Percentiles rank a stretch among this genome's conserved stretches.
Conservation (phyloP, 2,113 vertebrate species). For the Lethenteron camtschaticum region DNA sequence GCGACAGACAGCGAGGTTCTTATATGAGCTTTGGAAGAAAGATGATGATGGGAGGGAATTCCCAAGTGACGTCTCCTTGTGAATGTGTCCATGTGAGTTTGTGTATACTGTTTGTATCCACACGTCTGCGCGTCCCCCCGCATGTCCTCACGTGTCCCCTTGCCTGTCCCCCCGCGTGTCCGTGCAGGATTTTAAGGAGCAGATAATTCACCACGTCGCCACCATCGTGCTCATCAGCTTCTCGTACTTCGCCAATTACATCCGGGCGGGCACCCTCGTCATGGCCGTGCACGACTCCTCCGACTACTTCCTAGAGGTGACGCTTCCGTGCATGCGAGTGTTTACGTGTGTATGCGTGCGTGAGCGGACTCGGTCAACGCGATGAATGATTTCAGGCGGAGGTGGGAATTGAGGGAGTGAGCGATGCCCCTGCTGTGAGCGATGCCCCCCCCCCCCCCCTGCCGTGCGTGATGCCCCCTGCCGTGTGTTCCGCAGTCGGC, state of each 20-base stretch:
- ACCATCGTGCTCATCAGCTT: slow-evolving; percentile 84
- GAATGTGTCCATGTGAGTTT: too few relatives aligned
- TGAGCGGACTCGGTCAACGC: neutral
- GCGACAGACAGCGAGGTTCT: too few relatives aligned
- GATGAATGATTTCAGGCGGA: neutral
- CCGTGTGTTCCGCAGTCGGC: slow-evolving; percentile 34
- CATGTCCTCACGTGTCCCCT: neutral
- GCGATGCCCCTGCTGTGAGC: slow-evolving; percentile 11
- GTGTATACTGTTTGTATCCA: too few relatives aligned
- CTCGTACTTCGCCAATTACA: slow-evolving; percentile 82
- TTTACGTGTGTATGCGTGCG: slow-evolving; percentile 3
- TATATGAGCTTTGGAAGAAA: too few relatives aligned
- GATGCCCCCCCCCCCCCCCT: slow-evolving; percentile 14
- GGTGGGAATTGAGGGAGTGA: slow-evolving; percentile 13
- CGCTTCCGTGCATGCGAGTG: neutral
- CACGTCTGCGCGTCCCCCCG: slow-evolving; percentile 5
- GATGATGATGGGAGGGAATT: too few relatives aligned
- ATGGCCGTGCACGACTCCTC: slow-evolving; percentile 75
- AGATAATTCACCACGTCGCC: slow-evolving; percentile 73
- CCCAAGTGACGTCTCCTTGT: too few relatives aligned
- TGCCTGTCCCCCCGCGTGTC: slow-evolving; percentile 7
- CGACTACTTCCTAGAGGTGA: slow-evolving; percentile 72
- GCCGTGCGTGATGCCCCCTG: too few relatives aligned
- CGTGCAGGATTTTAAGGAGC: slow-evolving; percentile 64
- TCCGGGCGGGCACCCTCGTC: slow-evolving; percentile 67